A percentile compares a stretch with the other conserved stretches of the same genome.
phyloP scores from a whole-genome alignment of 2,888 invertebrate species.

The Biston stratarius region DNA sequence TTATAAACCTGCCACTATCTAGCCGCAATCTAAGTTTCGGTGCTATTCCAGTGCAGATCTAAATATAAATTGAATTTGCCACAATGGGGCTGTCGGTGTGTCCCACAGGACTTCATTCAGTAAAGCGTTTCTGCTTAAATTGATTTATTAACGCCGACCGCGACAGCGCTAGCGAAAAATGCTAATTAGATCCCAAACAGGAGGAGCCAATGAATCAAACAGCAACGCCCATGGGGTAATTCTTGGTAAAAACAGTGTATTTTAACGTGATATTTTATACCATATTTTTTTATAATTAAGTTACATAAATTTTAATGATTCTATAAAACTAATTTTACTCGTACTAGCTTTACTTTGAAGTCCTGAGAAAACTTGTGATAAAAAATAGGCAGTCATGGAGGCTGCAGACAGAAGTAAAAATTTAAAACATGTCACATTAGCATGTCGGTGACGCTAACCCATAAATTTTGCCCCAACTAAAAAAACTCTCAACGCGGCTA shows the following conservation, averaged over 20 bases:
- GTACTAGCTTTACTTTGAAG: no score
- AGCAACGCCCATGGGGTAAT: constrained; percentile 14
- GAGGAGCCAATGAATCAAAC: constrained; percentile 26
- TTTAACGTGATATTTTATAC: background rate
- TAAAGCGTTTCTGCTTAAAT: constrained; percentile 63
- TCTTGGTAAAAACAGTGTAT: constrained; percentile 10
- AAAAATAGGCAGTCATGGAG: no score
- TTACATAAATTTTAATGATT: no score
- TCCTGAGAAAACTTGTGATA: no score
- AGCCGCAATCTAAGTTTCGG: constrained; percentile 73
- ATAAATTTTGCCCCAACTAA: no score
- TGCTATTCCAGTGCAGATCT: constrained; percentile 69
- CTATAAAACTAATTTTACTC: no score
- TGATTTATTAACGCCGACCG: constrained; percentile 67
- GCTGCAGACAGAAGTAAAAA: no score
- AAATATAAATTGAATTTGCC: constrained; percentile 77
- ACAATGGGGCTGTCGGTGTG: constrained; percentile 64
- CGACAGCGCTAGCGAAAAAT: constrained; percentile 49
- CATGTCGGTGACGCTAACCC: no score
- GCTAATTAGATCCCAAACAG: constrained; percentile 40
- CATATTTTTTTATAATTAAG: no score
- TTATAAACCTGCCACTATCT: constrained; percentile 61
- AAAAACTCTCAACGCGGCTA: no score
- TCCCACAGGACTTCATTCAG: constrained; percentile 61
- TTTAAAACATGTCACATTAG: no score